Evolutionary conservation across 2,888 invertebrate species (phyloP).

Genomic region (Rotaria sp.): DNA sequence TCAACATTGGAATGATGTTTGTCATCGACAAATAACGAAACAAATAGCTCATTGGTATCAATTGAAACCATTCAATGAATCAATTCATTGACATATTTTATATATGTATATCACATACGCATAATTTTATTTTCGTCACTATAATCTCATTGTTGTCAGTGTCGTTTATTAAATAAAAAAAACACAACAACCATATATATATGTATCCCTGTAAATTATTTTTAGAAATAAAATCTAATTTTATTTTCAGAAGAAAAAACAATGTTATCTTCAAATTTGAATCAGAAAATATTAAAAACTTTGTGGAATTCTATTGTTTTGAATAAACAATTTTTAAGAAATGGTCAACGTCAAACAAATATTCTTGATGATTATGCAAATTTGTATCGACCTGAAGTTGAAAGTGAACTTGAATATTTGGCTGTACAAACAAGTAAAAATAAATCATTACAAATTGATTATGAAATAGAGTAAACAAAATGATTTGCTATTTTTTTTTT

Average conservation of each 20-base stretch:
- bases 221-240: neutral
- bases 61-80: conserved; percentile 59
- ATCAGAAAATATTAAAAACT: neutral
- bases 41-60: conserved; percentile 99
- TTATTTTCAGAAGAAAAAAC: neutral
- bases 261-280: neutral
- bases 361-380: neutral
- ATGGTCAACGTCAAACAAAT: neutral
- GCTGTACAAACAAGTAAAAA: neutral
- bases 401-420: neutral
- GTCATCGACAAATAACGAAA: conserved; percentile 67
- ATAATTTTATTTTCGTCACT: neutral
- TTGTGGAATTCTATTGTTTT: neutral
- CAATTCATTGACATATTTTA: neutral
- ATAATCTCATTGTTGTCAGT: neutral
- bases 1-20: conserved; percentile 89
- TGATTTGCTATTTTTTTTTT: too few relatives aligned
- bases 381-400: neutral
- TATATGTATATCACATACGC: neutral
- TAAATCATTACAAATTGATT: neutral
- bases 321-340: neutral
- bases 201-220: neutral
- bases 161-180: neutral
- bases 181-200: neutral
- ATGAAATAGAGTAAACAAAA: neutral